Conservation (phyloP, 2,113 vertebrate genomes). For the Cromileptes altivelis region DNA sequence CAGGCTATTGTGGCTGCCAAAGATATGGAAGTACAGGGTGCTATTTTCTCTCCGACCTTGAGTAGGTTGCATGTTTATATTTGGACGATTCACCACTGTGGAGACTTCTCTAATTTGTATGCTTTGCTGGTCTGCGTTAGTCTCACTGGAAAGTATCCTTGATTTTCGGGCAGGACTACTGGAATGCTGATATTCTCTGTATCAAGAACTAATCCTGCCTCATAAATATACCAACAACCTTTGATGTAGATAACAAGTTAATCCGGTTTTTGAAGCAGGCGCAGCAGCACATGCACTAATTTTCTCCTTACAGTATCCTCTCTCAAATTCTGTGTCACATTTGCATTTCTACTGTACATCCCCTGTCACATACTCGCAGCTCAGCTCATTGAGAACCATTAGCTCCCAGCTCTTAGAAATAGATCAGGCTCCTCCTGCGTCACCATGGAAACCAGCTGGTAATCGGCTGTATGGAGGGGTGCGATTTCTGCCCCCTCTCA, state of each 20-base stretch:
- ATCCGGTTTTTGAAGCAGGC: conserved; percentile 55
- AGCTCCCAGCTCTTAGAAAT: conserved; percentile 76
- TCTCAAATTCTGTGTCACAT: conserved; percentile 52
- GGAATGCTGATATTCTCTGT: conserved; percentile 1
- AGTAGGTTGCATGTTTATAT: neutral
- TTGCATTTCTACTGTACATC: conserved; percentile 70
- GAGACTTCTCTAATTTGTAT: conserved; percentile 12
- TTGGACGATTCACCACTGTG: neutral
- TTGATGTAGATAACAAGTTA: conserved; percentile 50
- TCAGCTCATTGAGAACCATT: conserved; percentile 71
- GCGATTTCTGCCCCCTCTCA: conserved; percentile 45
- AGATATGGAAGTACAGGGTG: conserved; percentile 11
- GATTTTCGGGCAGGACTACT: conserved; percentile 33
- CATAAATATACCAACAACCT: conserved; percentile 36
- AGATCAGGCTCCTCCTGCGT: conserved; percentile 73
- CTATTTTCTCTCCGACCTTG: conserved; percentile 45
- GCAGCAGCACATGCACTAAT: conserved; percentile 38
- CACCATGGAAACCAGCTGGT: conserved; percentile 80
- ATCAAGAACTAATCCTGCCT: conserved; percentile 40
- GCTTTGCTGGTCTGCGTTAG: neutral
- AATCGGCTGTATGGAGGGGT: conserved; percentile 62
- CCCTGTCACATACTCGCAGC: conserved; percentile 51
- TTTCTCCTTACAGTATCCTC: conserved; percentile 44
- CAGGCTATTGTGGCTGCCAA: neutral
- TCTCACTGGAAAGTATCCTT: neutral